phyloP scores from a whole-genome alignment of 92 coral and sea anemone genomes.

The Diadumene lineata region DNA sequence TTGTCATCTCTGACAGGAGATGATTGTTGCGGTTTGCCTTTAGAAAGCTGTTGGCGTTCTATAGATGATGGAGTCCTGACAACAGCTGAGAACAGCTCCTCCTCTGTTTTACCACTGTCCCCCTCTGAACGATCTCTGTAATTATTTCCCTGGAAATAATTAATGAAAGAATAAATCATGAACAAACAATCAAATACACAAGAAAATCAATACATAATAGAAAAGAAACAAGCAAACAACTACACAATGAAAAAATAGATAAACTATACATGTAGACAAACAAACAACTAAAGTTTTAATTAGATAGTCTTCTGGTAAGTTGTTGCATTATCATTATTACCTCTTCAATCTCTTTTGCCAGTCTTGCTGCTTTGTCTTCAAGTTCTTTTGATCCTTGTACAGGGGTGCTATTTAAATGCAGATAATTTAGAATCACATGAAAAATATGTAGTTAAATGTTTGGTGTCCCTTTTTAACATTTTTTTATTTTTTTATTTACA shows the following conservation, averaged over 20 bases:
- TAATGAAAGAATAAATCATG: too few relatives aligned
- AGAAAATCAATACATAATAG: too few relatives aligned
- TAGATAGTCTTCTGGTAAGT: too few relatives aligned
- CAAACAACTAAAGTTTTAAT: too few relatives aligned
- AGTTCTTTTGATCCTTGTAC: conserved; percentile 39
- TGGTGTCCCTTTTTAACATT: too few relatives aligned
- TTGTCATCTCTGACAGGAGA: conserved; percentile 10
- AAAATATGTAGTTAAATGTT: too few relatives aligned
- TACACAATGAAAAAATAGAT: too few relatives aligned
- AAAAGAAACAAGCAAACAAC: too few relatives aligned
- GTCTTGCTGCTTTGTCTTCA: conserved; percentile 54
- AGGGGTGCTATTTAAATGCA: conserved; percentile 1
- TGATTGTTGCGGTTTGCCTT: neutral
- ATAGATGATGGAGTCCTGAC: conserved; percentile 22
- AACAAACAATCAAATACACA: too few relatives aligned
- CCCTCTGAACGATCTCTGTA: conserved; percentile 33
- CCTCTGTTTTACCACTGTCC: conserved; percentile 68
- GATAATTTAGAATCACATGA: too few relatives aligned
- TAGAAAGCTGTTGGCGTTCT: neutral
- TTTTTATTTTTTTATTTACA: too few relatives aligned
- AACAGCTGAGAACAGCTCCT: conserved; percentile 59
- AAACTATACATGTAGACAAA: too few relatives aligned
- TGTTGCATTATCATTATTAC: neutral
- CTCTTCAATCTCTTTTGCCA: conserved; percentile 69
- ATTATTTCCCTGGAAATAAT: conserved; percentile 4